Percentiles rank a stretch among this genome's conserved stretches.
phyloP scores from a whole-genome alignment of 2,113 vertebrate genomes.

The Mesitornis unicolor region DNA sequence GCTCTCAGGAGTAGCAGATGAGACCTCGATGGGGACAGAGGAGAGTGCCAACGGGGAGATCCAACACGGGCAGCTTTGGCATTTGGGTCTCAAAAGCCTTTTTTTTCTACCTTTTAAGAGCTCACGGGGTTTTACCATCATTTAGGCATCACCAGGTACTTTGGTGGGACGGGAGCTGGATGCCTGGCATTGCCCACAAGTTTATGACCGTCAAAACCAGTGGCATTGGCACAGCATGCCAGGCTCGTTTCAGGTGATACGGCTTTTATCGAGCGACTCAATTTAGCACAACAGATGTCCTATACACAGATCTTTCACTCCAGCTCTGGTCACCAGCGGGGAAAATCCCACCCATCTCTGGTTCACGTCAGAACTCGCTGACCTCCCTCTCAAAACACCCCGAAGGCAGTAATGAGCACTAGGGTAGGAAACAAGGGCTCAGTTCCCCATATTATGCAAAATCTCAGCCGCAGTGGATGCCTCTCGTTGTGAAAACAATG shows the following conservation, averaged over 20 bases:
- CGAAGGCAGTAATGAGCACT: neutral
- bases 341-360: neutral
- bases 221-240: neutral
- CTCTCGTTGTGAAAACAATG: neutral
- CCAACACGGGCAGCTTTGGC: neutral
- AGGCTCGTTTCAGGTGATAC: neutral
- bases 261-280: slow-evolving; percentile 14
- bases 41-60: neutral
- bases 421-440: neutral
- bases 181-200: too few relatives aligned
- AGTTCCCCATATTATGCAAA: slow-evolving; percentile 52
- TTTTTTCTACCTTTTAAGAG: neutral
- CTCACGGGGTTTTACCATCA: neutral
- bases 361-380: neutral
- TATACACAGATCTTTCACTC: neutral
- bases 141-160: neutral
- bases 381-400: neutral
- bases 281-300: neutral
- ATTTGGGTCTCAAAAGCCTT: neutral
- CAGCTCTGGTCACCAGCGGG: neutral
- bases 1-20: slow-evolving; percentile 17
- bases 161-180: neutral
- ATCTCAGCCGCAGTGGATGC: neutral
- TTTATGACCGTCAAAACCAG: neutral
- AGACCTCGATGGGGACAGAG: neutral